These are phyloP conservation scores for Acanthisitta chloris DNA, from an alignment of 2,113 vertebrate species.

Conservation along the genomic window DNA sequence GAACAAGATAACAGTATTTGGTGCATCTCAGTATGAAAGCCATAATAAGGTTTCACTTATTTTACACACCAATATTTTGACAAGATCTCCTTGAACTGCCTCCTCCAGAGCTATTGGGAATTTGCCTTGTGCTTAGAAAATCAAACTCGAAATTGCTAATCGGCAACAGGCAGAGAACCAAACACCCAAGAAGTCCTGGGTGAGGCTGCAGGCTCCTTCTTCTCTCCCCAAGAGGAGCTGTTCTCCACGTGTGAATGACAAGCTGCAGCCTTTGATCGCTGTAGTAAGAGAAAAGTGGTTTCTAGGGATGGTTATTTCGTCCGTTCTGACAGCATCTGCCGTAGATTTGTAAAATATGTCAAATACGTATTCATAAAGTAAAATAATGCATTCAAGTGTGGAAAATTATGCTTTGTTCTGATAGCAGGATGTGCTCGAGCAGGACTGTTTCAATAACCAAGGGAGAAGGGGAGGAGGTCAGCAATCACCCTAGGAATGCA, in stretches of 20 bases:
- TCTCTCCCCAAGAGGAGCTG: background rate
- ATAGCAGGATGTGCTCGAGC: background rate
- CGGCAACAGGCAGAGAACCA: background rate
- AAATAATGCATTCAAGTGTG: background rate
- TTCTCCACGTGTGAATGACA: background rate
- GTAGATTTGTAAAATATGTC: background rate
- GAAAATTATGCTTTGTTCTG: constrained; percentile 14
- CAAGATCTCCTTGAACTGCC: background rate
- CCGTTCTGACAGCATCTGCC: background rate
- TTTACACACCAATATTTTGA: constrained; percentile 19
- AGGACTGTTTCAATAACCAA: background rate
- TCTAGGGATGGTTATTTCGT: background rate
- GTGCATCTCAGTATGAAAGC: background rate
- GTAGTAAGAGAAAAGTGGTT: background rate
- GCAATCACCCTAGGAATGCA: constrained; percentile 1
- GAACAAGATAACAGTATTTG: background rate
- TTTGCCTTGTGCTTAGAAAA: background rate
- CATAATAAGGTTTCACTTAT: background rate
- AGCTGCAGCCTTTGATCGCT: constrained; percentile 8
- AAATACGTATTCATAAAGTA: background rate
- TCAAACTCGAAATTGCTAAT: background rate
- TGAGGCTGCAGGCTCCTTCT: background rate
- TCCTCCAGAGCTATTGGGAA: background rate
- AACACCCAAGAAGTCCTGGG: background rate
- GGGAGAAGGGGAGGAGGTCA: constrained; percentile 1